phyloP scores from a whole-genome alignment of 2,888 invertebrate genomes.

The Dasysyrphus tricinctus region DNA sequence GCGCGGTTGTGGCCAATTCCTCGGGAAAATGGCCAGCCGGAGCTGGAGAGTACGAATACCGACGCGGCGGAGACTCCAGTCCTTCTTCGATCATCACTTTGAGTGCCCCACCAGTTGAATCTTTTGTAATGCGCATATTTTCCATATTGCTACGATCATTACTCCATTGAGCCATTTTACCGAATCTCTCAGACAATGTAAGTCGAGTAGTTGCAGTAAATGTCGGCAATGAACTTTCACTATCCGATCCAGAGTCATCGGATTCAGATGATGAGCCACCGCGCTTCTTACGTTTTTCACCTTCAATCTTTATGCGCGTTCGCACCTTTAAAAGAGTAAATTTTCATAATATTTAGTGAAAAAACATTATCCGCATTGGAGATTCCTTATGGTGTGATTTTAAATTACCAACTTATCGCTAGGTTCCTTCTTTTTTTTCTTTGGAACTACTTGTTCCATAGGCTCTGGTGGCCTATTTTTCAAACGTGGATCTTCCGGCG shows the following conservation, averaged over 20 bases:
- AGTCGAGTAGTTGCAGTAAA: slow-evolving; percentile 87
- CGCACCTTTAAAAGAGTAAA: slow-evolving; percentile 78
- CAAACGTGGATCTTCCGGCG: slow-evolving; percentile 86
- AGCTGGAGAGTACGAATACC: slow-evolving; percentile 86
- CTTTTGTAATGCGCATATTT: slow-evolving; percentile 93
- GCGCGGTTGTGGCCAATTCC: slow-evolving; percentile 89
- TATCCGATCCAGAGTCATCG: slow-evolving; percentile 86
- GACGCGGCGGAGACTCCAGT: slow-evolving; percentile 86
- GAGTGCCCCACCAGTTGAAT: slow-evolving; percentile 88
- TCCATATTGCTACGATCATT: slow-evolving; percentile 92
- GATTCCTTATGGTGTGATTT: neutral
- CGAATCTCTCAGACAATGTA: slow-evolving; percentile 93
- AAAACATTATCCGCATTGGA: neutral
- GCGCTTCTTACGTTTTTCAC: slow-evolving; percentile 84
- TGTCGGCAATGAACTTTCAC: slow-evolving; percentile 85
- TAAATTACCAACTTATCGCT: slow-evolving; percentile 82
- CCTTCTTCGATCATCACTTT: slow-evolving; percentile 90
- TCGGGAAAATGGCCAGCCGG: slow-evolving; percentile 92
- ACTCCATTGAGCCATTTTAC: slow-evolving; percentile 96
- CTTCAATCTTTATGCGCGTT: slow-evolving; percentile 83
- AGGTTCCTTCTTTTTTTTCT: slow-evolving; percentile 83
- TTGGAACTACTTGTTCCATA: slow-evolving; percentile 83
- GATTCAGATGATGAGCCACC: slow-evolving; percentile 85
- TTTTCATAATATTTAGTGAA: slow-evolving; percentile 1
- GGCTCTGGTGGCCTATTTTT: slow-evolving; percentile 85